Percentiles rank a stretch among this genome's conserved stretches.
These are phyloP conservation scores for Dexiosoma caninum DNA, from an alignment of 2,888 invertebrate species.

Conservation along the genomic window DNA sequence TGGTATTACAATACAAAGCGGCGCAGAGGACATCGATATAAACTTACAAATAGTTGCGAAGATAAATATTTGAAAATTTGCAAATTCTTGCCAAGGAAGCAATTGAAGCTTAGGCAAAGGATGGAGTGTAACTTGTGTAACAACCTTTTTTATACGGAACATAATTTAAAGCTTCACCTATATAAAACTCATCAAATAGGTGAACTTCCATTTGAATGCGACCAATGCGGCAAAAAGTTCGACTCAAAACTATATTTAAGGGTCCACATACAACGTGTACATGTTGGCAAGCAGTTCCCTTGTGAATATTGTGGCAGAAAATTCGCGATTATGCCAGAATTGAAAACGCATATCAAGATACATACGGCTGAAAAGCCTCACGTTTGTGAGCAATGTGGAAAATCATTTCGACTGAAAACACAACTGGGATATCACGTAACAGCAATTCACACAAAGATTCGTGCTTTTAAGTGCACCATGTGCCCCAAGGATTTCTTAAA, in stretches of 20 bases:
- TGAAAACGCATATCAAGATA: constrained; percentile 67
- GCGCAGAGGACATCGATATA: constrained; percentile 34
- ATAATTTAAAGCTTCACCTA: constrained; percentile 69
- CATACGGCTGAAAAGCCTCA: constrained; percentile 70
- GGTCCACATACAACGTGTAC: constrained; percentile 68
- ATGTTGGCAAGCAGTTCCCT: constrained; percentile 69
- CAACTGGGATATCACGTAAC: constrained; percentile 69
- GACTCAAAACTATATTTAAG: constrained; percentile 64
- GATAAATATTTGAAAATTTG: constrained; percentile 67
- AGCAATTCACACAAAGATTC: constrained; percentile 63
- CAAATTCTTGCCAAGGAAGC: constrained; percentile 68
- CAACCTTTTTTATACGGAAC: constrained; percentile 66
- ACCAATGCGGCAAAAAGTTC: constrained; percentile 68
- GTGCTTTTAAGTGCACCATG: constrained; percentile 65
- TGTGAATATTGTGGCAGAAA: constrained; percentile 68
- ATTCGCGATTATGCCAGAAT: constrained; percentile 69
- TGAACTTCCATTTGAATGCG: constrained; percentile 70
- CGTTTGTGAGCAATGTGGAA: constrained; percentile 72
- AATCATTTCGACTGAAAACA: constrained; percentile 69
- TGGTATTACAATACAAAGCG: constrained; percentile 70
- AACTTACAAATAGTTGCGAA: constrained; percentile 63
- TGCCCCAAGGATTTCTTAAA: constrained; percentile 70
- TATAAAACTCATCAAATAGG: constrained; percentile 71
- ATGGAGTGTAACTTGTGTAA: constrained; percentile 69
- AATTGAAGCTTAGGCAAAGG: constrained; percentile 61